Evolutionary conservation across 2,888 invertebrate species (phyloP).

Genomic region (Aphodius granarius): DNA sequence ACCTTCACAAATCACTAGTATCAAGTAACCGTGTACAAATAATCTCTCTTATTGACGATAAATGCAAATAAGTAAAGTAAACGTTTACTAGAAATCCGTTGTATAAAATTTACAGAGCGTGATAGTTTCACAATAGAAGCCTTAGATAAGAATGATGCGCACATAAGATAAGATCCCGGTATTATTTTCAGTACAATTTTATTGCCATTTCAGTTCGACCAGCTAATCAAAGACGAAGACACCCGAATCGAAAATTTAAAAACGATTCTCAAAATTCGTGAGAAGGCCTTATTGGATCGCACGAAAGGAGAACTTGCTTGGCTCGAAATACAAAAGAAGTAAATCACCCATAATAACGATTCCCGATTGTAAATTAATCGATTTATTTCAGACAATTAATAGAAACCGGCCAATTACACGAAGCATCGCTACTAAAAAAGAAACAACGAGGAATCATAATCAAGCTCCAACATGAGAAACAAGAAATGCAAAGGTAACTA

Average conservation of each 20-base stretch:
- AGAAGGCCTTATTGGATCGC: constrained; percentile 67
- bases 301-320: constrained; percentile 66
- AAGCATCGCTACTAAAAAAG: constrained; percentile 64
- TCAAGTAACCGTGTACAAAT: not conserved
- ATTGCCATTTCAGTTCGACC: constrained; percentile 54
- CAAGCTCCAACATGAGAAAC: constrained; percentile 67
- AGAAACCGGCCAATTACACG: constrained; percentile 59
- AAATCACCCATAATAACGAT: constrained; percentile 29
- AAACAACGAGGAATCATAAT: constrained; percentile 68
- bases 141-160: constrained; percentile 18
- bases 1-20: not conserved
- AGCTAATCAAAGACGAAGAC: constrained; percentile 69
- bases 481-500: constrained; percentile 64
- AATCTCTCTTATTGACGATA: not conserved
- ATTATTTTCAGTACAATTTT: constrained; percentile 15
- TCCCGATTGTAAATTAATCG: not conserved
- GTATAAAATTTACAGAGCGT: constrained; percentile 1
- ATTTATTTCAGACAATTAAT: constrained; percentile 52
- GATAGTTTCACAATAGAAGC: constrained; percentile 4
- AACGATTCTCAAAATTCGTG: constrained; percentile 66
- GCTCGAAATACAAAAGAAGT: constrained; percentile 68
- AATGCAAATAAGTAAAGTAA: not conserved
- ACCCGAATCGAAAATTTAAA: constrained; percentile 66
- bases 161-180: constrained; percentile 17
- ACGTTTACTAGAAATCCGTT: not conserved